Percentiles rank a stretch among this genome's conserved stretches.
These are phyloP conservation scores for Lophotis ruficrista DNA, from an alignment of 2,113 vertebrate species.

Conservation along the genomic window DNA sequence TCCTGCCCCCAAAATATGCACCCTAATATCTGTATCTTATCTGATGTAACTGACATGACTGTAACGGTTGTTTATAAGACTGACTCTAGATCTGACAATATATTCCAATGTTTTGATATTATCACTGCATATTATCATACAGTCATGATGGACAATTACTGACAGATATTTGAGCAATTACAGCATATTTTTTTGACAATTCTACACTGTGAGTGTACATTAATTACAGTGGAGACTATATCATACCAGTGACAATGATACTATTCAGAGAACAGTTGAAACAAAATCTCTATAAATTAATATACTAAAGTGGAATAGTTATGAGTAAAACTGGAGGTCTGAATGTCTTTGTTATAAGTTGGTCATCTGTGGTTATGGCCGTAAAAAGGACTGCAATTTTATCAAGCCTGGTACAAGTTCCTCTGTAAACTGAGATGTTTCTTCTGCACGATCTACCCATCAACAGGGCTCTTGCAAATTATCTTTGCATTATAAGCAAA, in stretches of 20 bases:
- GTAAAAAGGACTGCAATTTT: neutral
- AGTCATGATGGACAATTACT: constrained; percentile 49
- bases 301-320: neutral
- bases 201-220: constrained; percentile 7
- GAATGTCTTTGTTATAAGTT: constrained; percentile 4
- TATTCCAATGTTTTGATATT: constrained; percentile 55
- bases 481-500: neutral
- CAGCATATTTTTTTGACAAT: constrained; percentile 55
- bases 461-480: neutral
- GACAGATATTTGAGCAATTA: constrained; percentile 56
- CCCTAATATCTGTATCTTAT: constrained; percentile 44
- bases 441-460: neutral
- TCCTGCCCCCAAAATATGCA: neutral
- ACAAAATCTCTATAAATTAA: constrained; percentile 23
- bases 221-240: constrained; percentile 36
- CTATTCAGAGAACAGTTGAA: neutral
- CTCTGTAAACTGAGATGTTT: neutral
- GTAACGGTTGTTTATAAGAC: constrained; percentile 54
- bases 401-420: neutral
- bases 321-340: neutral
- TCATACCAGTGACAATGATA: neutral
- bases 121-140: constrained; percentile 14
- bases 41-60: constrained; percentile 50
- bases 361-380: neutral
- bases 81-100: constrained; percentile 43